These are phyloP conservation scores for Aphidoletes aphidimyza DNA, from an alignment of 2,888 invertebrate genomes.

Conservation along the genomic window DNA sequence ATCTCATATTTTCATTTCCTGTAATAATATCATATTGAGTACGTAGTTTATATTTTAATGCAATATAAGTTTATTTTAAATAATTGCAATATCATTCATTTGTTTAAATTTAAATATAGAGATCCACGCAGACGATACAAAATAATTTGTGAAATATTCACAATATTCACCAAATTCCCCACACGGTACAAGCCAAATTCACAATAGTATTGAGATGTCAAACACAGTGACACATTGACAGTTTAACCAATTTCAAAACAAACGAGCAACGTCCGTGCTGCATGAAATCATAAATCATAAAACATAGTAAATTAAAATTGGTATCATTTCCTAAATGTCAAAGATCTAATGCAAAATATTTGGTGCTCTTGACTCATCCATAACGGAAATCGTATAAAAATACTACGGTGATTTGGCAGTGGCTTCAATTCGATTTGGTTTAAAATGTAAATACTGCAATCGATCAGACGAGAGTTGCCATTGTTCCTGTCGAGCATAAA, in stretches of 20 bases:
- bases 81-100: no score
- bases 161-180: constrained; percentile 5
- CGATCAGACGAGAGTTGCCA: constrained; percentile 77
- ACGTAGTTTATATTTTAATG: no score
- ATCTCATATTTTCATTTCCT: no score
- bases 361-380: constrained; percentile 59
- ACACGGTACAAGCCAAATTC: not conserved
- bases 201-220: constrained; percentile 10
- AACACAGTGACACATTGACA: not conserved
- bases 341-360: no score
- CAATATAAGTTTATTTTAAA: no score
- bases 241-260: not conserved
- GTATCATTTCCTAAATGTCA: constrained; percentile 27
- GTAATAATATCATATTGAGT: no score
- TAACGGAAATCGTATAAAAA: constrained; percentile 74
- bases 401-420: constrained; percentile 81
- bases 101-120: no score
- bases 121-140: no score
- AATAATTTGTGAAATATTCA: not conserved
- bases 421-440: constrained; percentile 77
- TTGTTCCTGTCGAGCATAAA: constrained; percentile 78
- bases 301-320: no score
- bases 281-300: no score
- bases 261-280: not conserved
- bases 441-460: constrained; percentile 83